Base-by-base conservation (phyloP, 2,113 vertebrate genomes). In the Paralichthys olivaceus region DNA sequence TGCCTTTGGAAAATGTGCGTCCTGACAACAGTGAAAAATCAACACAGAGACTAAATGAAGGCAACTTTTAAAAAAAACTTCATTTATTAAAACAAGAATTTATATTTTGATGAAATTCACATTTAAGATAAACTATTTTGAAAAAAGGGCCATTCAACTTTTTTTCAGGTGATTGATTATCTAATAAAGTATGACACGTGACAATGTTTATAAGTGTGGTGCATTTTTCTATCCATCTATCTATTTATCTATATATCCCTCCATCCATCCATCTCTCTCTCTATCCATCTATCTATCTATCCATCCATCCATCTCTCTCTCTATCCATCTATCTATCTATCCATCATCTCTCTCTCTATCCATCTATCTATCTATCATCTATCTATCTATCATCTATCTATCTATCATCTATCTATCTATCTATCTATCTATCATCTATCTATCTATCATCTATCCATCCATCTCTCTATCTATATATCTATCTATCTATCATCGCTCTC, bases 101-200 rank as follows among this genome's bases (percentile, higher is more conserved):
- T 91, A 89, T 92, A 90, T 93, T 92, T 93, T 89, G 81, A 90
- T 82, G 64, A 89, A 76, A 81, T 81, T 63, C 63, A 75, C 68
- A 85, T 90, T 75, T 84, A 86, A 87, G 71, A 87, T 67, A 9
- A 82, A 69, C 80, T 90, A 89, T 90, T 93, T 93, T 92, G 81
- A 85, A 87, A 89, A 91, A 84, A 61, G 70, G 68, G 76, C 66
- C 37, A 22, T 59, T 34, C 2, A 80, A 79, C 56, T 78, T 91
- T 90, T 91, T 93, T 89, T 13, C 81, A 87, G 65, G 71, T 85
- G 70, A 80, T 81, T 81, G 65, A 66, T 75, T 83, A 83, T 84
- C 61, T 80, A 87, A 87, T 90, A 89, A 91, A 88, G 45, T 71
- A 69, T 59, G 59, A 66, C 53, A 67, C 7, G 56, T 79, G 55